Conservation (phyloP, 2,888 invertebrate genomes). For the Pollenia griseotomentosa region DNA sequence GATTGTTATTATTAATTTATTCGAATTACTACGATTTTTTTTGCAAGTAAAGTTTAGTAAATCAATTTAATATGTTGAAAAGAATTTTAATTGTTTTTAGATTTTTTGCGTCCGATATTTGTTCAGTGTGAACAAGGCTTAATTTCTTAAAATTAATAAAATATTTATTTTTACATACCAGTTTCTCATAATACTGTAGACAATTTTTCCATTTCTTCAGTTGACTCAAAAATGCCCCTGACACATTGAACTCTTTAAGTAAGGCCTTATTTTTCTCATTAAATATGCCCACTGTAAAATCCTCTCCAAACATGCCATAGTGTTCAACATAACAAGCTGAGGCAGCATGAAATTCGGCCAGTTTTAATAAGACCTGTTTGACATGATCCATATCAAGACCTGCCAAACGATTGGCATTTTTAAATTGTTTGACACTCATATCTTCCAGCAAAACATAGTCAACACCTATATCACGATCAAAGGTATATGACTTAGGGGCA, state of each 20-base stretch:
- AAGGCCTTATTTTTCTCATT: conserved; percentile 77
- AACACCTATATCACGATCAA: conserved; percentile 78
- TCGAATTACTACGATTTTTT: too few relatives aligned
- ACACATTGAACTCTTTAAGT: conserved; percentile 79
- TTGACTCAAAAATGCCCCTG: conserved; percentile 78
- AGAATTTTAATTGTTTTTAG: neutral
- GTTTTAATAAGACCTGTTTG: conserved; percentile 79
- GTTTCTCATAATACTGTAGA: conserved; percentile 78
- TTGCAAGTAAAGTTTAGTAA: neutral
- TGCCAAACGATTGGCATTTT: conserved; percentile 79
- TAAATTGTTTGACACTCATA: conserved; percentile 78
- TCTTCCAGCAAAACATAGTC: conserved; percentile 82
- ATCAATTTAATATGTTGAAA: neutral
- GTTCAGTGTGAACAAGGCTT: too few relatives aligned
- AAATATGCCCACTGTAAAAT: conserved; percentile 79
- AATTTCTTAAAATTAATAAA: neutral
- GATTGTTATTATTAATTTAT: too few relatives aligned
- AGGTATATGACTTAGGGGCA: conserved; percentile 78
- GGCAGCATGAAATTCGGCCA: conserved; percentile 83
- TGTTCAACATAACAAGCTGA: conserved; percentile 82
- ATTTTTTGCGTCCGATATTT: too few relatives aligned
- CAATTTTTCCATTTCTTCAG: conserved; percentile 81
- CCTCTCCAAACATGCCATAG: conserved; percentile 78
- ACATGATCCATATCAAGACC: conserved; percentile 81
- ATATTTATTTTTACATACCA: conserved; percentile 74